These are phyloP conservation scores for Lipotes vexillifer DNA, from an alignment of 2,113 vertebrate species.

Conservation along the genomic window DNA sequence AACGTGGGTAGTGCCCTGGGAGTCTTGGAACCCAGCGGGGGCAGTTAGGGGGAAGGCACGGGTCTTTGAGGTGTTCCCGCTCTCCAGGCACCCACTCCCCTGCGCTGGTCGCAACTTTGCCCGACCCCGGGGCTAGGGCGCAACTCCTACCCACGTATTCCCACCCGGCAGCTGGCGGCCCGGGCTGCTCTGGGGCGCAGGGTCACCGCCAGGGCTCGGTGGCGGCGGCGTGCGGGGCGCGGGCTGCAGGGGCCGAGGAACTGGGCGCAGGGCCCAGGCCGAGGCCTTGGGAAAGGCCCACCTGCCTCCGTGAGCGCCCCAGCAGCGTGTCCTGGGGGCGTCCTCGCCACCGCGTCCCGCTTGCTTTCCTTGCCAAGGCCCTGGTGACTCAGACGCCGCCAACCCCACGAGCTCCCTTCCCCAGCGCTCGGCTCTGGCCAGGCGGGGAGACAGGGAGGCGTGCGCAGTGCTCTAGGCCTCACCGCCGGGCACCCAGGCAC, in stretches of 20 bases:
- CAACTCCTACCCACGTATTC: not conserved
- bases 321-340: rapidly evolving
- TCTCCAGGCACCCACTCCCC: not conserved
- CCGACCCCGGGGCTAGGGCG: rapidly evolving
- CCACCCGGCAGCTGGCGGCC: not conserved
- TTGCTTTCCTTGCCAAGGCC: not conserved
- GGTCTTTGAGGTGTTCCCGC: not conserved
- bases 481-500: not conserved
- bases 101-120: not conserved
- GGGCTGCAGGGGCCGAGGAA: not conserved
- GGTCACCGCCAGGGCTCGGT: rapidly evolving
- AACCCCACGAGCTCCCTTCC: not conserved
- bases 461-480: not conserved
- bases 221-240: rapidly evolving
- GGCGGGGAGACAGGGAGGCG: not conserved
- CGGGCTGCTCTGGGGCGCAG: not conserved
- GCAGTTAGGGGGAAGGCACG: not conserved
- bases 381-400: not conserved
- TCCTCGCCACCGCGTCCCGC: not conserved
- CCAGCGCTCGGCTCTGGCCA: not conserved
- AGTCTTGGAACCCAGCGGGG: not conserved
- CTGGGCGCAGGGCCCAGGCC: rapidly evolving
- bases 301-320: rapidly evolving
- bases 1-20: no score
- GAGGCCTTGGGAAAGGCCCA: not conserved